Base-by-base conservation (phyloP, 1,140 invertebrate genomes). In the Drosophila serrata region DNA sequence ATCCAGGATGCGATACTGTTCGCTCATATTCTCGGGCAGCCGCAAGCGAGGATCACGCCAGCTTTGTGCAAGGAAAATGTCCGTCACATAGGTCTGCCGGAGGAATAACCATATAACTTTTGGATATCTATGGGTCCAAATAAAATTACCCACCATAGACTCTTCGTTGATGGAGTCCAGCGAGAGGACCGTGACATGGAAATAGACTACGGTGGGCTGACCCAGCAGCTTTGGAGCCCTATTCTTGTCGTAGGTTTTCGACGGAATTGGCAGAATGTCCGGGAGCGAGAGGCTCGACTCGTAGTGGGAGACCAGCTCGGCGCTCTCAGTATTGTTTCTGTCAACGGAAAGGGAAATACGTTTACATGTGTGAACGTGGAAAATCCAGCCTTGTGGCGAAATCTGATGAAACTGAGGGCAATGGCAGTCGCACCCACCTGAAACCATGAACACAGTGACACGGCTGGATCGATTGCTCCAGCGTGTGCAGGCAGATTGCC, bases 21-120 rank as follows among this genome's bases (percentile, higher is more conserved):
- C 97, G 63, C 97, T 97, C 97, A 98, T 98, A 92, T 98, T 98
- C 92, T 97, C 97, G 33, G 97, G 97, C 60, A 98, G 93, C 62
- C 97, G 95, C 40, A 98, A 94, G 60, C 97, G 94, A 65, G 97
- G 96, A 93, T 98, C 97, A 27, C 97, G 94, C 97, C 97, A 98
- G 84, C 96, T 97, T 94, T 98, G 97, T 65, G 97, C 97, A 79
- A 98, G 94, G 93, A 98, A 98, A 93, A 98, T 97, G 92, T 98
- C 97, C 13, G 97, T 97, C 67, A 97, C 97, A 93, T 98, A 98
- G 12, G 97, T 98, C 97, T 98, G 92, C 15, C 46, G 42, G 12
- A 37, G 12, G 22, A 48, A 17, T 19, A 33, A 8, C 29, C 27
- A 19, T 19, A 4, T 2, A 49, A 6, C 27, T 29, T n/a, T 29